Evolutionary conservation across 2,113 vertebrate species (phyloP), one percentile per base, ranked within the genome.

Genomic region (Takifugu bimaculatus): DNA sequence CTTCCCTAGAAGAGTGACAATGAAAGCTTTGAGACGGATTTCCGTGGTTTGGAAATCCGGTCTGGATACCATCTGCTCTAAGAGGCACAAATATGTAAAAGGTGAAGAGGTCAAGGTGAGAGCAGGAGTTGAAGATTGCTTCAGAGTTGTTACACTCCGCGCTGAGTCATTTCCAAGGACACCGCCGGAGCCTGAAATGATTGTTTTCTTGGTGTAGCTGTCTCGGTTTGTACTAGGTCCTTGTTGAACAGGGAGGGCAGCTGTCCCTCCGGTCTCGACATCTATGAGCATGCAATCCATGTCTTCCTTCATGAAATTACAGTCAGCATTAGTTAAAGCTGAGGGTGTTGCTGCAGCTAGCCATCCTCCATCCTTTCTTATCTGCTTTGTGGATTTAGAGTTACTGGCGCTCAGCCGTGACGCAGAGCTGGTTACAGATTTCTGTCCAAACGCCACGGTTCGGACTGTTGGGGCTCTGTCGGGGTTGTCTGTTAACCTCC

Each of bases 1-100:
- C 75, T 91, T 99, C 72, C 95, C 93, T 57, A 92, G 79, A 6
- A 99, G 92, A n/a, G 97, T 99, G 56, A 99, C 94, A 65, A 99
- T 94, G 85, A 99, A 99, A 64, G 94, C 93, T 83, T 96, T 97
- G 50, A 95, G 71, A 67, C 87, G 81, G 54, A 95, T 86, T 68
- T 81, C 70, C 32, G 45, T 86, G 78, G 87, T 15, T n/a, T 61
- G 73, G 26, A 74, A 52, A 29, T 75, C 80, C 43, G 88, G 87
- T 79, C 70, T 73, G 57, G 70, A 54, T 26, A 54, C 80, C 26
- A 42, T 15, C 13, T 79, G 54, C 50, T 92, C 87, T 3, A 97
- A 65, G 48, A 91, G 49, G 62, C 86, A 89, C 72, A 96, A 81
- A 72, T 95, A 95, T 13, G 81, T 91, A 78, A 95, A 94, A 1